Evolutionary conservation across 2,797 vertebrate genomes (phyloP), one percentile per base, ranked within the genome.

Genomic region (Falco concolor): DNA sequence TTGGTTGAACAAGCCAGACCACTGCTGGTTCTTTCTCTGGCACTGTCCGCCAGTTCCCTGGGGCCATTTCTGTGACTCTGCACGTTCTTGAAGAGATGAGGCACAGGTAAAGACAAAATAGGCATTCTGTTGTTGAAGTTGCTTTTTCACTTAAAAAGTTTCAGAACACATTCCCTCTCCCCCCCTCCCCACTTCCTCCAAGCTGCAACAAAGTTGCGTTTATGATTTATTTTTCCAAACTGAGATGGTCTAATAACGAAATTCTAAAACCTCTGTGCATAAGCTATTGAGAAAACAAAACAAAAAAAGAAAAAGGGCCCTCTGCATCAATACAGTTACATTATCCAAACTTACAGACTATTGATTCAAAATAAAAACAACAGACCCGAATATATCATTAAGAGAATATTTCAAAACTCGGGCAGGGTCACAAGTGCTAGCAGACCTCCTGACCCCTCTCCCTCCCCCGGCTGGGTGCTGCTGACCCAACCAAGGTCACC

Each of bases 391-490:
- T 38, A 20, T 9, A 36, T 21, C 2, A 14, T 21, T 27, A 14
- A 8, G 49, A 30, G 32, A 42, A 4, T 36, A n/a, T 60, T 67
- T 49, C 10, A 78, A 86, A 63, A 17, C 28, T 50, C 34, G 8
- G 47, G 5, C 23, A 1, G 1, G 7, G 22, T 16, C 9, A 8
- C 27, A 30, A 21, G 32, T 4, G 13, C 6, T 42, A 3, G 6
- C 54, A 32, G 56, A 49, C 21, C 45, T 49, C 18, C 21, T 34
- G 22, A 24, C 40, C 24, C 42, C 12, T 45, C 20, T 24, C 24
- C 12, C 8, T 12, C 36, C 42, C 23, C 11, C 3, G 30, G 6
- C 16, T 38, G 9, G 0, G 8, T 5, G 68, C 36, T 76, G 42
- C 40, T 8, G 8, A 16, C 0, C 6, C 38, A 6, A 42, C 4